phyloP scores from a whole-genome alignment of 2,113 vertebrate genomes.

The Jaculus jaculus region DNA sequence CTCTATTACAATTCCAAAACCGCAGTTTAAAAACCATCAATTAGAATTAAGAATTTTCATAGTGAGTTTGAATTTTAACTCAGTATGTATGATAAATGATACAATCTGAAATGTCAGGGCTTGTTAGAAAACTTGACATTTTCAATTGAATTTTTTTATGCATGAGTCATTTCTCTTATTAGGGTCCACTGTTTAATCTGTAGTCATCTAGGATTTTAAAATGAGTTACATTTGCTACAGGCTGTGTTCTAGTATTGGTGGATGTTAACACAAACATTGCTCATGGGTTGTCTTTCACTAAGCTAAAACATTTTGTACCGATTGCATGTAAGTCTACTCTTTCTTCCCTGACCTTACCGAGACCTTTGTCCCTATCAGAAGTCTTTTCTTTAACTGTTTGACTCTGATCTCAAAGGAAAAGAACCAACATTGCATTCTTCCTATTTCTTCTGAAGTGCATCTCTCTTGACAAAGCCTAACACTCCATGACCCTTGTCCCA shows the following conservation, averaged over 20 bases:
- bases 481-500: neutral
- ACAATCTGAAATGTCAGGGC: neutral
- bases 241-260: neutral
- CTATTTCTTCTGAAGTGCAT: slow-evolving; percentile 48
- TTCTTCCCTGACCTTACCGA: slow-evolving; percentile 57
- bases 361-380: slow-evolving; percentile 31
- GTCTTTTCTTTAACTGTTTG: slow-evolving; percentile 36
- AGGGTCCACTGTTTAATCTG: neutral
- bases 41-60: slow-evolving; percentile 24
- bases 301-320: slow-evolving; percentile 53
- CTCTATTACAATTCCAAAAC: neutral
- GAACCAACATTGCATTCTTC: neutral
- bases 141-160: slow-evolving; percentile 32
- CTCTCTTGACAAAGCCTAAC: slow-evolving; percentile 54
- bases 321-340: slow-evolving; percentile 14
- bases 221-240: slow-evolving; percentile 8
- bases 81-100: slow-evolving; percentile 18
- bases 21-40: neutral
- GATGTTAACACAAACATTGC: slow-evolving; percentile 32
- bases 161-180: slow-evolving; percentile 2
- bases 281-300: slow-evolving; percentile 37
- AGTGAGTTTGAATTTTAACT: slow-evolving; percentile 21
- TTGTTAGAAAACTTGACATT: slow-evolving; percentile 56
- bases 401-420: slow-evolving; percentile 52
- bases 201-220: slow-evolving; percentile 16